phyloP scores from a whole-genome alignment of 2,888 invertebrate species.

The Argynnis bischoffii region DNA sequence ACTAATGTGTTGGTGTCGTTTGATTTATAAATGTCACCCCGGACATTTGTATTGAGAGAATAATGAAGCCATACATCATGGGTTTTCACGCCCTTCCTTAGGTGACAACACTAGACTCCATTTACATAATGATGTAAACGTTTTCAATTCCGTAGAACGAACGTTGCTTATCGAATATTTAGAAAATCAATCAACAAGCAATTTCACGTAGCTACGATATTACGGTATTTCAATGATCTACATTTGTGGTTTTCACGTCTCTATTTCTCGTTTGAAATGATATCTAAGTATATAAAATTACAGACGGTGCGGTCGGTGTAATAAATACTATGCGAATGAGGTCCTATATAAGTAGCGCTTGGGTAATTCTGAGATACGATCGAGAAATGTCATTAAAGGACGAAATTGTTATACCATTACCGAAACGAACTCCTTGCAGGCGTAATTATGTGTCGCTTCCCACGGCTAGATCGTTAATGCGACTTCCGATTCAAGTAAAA shows the following conservation, averaged over 20 bases:
- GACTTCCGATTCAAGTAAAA: conserved; percentile 52
- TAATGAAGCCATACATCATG: conserved; percentile 53
- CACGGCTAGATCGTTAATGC: conserved; percentile 59
- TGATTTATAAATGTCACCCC: conserved; percentile 58
- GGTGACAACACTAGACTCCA: conserved; percentile 45
- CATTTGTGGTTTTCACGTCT: conserved; percentile 42
- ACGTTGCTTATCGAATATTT: neutral
- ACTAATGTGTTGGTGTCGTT: conserved; percentile 60
- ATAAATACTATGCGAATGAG: conserved; percentile 28
- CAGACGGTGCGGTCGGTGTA: conserved; percentile 37
- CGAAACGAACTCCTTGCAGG: conserved; percentile 32
- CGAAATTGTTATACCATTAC: conserved; percentile 36
- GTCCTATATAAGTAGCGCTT: conserved; percentile 25
- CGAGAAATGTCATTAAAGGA: conserved; percentile 32
- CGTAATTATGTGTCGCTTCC: conserved; percentile 55
- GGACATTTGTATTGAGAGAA: conserved; percentile 51
- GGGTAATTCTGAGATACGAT: conserved; percentile 25
- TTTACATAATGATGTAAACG: conserved; percentile 66
- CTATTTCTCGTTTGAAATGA: conserved; percentile 38
- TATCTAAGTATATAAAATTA: conserved; percentile 42
- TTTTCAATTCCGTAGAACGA: conserved; percentile 18
- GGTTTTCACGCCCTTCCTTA: conserved; percentile 56
- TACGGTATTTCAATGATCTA: conserved; percentile 35
- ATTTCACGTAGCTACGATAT: conserved; percentile 14
- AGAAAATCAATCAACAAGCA: conserved; percentile 16